Base-by-base conservation (phyloP, 2,113 vertebrate species). In the Leptobrachium leishanense region DNA sequence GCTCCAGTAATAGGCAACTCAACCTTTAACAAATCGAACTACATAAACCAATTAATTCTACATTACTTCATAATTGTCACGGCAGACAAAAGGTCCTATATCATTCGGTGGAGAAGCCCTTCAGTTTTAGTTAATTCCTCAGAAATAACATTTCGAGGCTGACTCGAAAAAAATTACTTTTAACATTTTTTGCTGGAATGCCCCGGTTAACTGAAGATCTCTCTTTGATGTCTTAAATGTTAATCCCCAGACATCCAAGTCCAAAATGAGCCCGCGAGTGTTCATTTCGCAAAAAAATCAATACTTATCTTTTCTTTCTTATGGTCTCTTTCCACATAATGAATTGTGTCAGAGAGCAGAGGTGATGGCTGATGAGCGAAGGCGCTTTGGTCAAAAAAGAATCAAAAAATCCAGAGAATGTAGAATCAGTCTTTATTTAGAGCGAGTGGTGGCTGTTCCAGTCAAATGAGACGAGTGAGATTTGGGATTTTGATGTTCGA, bases 281-380 rank as follows among this genome's bases (percentile, higher is more conserved):
- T 79, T 79, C 77, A 79, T 79, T 79, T 79, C 77, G 73, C 70
- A 79, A 79, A 79, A 79, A 79, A 79, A 79, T 79, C 77, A 79
- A 79, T 79, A 79, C 77, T 79, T 79, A 79, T 79, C 77, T 79
- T 79, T 79, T 79, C 70, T 79, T 67, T 79, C 77, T 79, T 79
- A 79, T 79, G 77, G 70, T 79, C 63, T 79, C 77, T 79, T 79
- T 79, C 70, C 71, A 73, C 77, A 79, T 79, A 79, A 79, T 79
- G 77, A 79, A 79, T 79, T 79, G 77, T 79, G 77, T 79, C 77
- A 79, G 77, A 62, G 71, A 79, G 71, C 77, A 79, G 77, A 79
- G 77, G 77, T 79, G 70, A 66, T 64, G 65, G 62, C 63, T 74
- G 77, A 73, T 73, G 77, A 79, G 62, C 50, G 70, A 67, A 40